Evolutionary conservation across 2,888 invertebrate genomes (phyloP).

Genomic region (Chymomyza caudatula): DNA sequence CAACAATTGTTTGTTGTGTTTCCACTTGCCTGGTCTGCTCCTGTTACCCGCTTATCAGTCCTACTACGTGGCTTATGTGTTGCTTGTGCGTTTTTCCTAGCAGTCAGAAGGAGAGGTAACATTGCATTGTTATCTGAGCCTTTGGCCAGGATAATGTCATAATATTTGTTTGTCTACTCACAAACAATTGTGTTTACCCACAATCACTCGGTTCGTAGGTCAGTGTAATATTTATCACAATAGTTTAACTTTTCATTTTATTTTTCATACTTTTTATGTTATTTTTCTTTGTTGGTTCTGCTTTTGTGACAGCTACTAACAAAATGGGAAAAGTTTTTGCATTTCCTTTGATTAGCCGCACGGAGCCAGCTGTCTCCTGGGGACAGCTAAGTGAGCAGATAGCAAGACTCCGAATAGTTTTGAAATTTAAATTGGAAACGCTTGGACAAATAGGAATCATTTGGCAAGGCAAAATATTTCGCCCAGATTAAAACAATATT

Average conservation of each 20-base stretch:
- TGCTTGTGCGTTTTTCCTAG: background rate
- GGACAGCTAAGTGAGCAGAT: background rate
- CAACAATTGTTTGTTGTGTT: background rate
- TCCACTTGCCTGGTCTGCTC: background rate
- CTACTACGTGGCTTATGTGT: background rate
- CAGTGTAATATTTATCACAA: background rate
- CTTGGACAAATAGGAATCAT: background rate
- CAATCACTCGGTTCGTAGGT: background rate
- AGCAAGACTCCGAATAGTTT: background rate
- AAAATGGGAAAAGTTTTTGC: slow-evolving; percentile 45
- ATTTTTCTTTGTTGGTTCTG: background rate
- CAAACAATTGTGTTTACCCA: slow-evolving; percentile 2
- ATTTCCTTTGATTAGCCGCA: slow-evolving; percentile 37
- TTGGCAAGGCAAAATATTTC: background rate
- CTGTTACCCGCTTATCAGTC: background rate
- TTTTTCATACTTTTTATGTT: background rate
- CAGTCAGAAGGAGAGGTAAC: background rate
- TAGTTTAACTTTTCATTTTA: slow-evolving; percentile 7
- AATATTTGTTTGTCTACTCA: slow-evolving; percentile 4
- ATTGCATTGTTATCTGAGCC: background rate
- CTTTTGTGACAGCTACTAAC: slow-evolving; percentile 22
- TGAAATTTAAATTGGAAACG: background rate
- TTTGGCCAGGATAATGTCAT: slow-evolving; percentile 2
- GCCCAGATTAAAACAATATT: too few species aligned
- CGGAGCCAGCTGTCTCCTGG: background rate